Evolutionary conservation across 1,140 invertebrate species (phyloP).

Genomic region (Himalopsyche phryganea): DNA sequence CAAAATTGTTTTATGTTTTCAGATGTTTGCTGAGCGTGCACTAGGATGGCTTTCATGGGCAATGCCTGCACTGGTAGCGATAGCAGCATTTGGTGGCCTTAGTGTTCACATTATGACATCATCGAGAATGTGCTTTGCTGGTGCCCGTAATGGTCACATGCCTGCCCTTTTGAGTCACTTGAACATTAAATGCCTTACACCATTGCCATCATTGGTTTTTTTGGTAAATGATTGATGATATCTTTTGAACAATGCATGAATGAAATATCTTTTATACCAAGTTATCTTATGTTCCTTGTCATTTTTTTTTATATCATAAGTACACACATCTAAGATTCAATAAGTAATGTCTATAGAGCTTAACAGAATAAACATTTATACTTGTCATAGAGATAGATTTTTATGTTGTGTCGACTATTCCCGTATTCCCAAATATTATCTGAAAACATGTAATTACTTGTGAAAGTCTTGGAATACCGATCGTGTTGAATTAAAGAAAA

Average conservation of each 20-base stretch:
- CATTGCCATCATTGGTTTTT: conserved; percentile 80
- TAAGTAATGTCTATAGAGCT: too few species aligned
- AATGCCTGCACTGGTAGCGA: conserved; percentile 81
- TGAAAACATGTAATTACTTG: too few species aligned
- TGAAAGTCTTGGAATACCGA: too few species aligned
- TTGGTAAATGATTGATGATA: conserved; percentile 68
- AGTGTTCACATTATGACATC: conserved; percentile 90
- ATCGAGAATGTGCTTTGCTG: conserved; percentile 86
- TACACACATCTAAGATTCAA: too few species aligned
- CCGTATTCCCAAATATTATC: too few species aligned
- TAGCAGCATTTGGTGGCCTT: conserved; percentile 80
- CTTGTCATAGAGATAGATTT: too few species aligned
- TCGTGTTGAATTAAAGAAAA: too few species aligned
- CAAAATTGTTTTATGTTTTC: conserved; percentile 40
- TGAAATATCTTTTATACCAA: too few species aligned
- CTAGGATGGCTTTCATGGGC: conserved; percentile 71
- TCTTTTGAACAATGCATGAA: too few species aligned
- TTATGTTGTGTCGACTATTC: too few species aligned
- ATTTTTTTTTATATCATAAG: too few species aligned
- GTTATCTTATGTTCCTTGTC: background rate
- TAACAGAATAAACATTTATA: too few species aligned
- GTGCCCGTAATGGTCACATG: conserved; percentile 86
- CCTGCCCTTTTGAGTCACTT: conserved; percentile 81
- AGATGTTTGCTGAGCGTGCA: conserved; percentile 78
- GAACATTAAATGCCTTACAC: conserved; percentile 76